A percentile compares a stretch with the other conserved stretches of the same genome.
Evolutionary conservation across 2,113 vertebrate genomes (phyloP).

Genomic region (Elephas maximus): DNA sequence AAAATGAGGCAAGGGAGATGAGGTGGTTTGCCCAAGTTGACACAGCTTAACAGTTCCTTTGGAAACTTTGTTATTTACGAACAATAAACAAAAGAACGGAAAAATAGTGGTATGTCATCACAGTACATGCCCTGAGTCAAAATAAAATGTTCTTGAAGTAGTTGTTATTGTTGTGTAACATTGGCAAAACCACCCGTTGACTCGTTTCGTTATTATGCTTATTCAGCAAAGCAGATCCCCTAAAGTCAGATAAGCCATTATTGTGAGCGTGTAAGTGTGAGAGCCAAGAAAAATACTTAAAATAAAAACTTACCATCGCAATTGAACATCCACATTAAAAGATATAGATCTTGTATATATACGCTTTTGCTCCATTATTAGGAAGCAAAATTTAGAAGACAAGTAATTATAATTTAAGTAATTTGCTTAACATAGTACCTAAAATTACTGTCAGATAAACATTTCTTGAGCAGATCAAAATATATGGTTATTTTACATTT

Average conservation of each 20-base stretch:
- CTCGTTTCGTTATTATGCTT: not conserved
- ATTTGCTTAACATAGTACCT: conserved; percentile 73
- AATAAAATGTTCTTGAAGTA: not conserved
- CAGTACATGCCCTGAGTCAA: not conserved
- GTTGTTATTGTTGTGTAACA: not conserved
- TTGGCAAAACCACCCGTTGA: not conserved
- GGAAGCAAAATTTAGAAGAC: conserved; percentile 45
- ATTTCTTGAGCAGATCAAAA: conserved; percentile 78
- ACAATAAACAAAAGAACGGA: not conserved
- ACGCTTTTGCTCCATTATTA: conserved; percentile 45
- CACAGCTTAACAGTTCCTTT: not conserved
- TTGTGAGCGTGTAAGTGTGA: not conserved
- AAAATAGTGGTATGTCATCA: not conserved
- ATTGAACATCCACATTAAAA: not conserved
- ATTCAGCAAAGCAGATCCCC: not conserved
- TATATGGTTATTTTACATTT: conserved; percentile 78
- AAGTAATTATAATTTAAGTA: conserved; percentile 75
- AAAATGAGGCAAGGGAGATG: not conserved
- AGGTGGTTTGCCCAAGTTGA: not conserved
- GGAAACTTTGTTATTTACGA: not conserved
- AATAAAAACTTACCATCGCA: conserved; percentile 29
- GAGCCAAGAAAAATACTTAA: conserved; percentile 60
- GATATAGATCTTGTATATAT: not conserved
- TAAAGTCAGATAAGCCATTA: not conserved
- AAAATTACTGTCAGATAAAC: conserved; percentile 79